Conservation (phyloP, 2,797 vertebrate genomes). For the Orientallactaga sibirica region DNA sequence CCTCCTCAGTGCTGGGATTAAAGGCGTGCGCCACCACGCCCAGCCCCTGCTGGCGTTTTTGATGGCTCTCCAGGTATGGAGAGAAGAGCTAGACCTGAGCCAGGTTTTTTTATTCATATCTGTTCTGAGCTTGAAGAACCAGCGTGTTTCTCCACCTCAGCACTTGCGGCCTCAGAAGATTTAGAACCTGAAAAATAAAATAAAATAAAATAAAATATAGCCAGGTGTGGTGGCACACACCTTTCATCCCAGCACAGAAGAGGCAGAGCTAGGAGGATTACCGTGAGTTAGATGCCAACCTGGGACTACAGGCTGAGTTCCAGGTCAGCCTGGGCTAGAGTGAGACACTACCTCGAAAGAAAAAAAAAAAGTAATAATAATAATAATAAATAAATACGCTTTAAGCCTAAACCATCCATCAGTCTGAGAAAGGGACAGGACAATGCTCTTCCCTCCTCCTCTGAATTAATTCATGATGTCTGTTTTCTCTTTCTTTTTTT, state of each 20-base stretch:
- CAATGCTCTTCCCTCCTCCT: background rate
- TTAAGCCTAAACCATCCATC: background rate
- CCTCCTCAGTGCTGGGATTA: too few species aligned
- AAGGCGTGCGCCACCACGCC: too few species aligned
- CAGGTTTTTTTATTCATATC: background rate
- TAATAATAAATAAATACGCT: background rate
- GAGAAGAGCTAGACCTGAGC: background rate
- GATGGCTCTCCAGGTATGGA: background rate
- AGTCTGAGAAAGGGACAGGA: background rate
- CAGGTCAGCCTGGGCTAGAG: too few species aligned
- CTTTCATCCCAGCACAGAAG: too few species aligned
- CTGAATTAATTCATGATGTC: background rate
- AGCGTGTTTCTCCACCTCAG: background rate
- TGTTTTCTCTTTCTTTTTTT: constrained; percentile 27
- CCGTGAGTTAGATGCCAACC: too few species aligned
- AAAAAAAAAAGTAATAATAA: too few species aligned
- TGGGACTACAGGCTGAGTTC: too few species aligned
- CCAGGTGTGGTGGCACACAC: too few species aligned
- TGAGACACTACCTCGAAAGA: too few species aligned
- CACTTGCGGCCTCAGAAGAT: background rate
- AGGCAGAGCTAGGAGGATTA: too few species aligned
- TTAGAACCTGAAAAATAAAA: background rate
- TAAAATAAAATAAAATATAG: too few species aligned
- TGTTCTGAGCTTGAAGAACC: background rate
- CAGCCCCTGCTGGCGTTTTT: background rate